These are phyloP conservation scores for Platichthys flesus DNA, from an alignment of 2,113 vertebrate species.

Conservation along the genomic window DNA sequence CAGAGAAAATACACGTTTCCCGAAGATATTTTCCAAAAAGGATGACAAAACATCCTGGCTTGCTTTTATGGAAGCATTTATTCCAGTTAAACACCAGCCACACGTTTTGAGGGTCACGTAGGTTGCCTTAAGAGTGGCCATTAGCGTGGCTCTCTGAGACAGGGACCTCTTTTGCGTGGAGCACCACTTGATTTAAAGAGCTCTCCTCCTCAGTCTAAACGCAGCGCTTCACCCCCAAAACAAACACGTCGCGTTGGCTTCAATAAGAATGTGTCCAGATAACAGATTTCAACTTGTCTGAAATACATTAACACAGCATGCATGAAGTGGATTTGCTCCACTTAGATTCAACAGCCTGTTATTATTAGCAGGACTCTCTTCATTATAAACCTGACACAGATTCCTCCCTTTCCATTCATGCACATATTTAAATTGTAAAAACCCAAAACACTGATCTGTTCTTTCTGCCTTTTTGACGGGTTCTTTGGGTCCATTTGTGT, in stretches of 20 bases:
- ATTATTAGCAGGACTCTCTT: slow-evolving; percentile 39
- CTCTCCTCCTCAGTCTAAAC: slow-evolving; percentile 42
- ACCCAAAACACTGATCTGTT: not conserved
- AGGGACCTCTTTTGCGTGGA: slow-evolving; percentile 37
- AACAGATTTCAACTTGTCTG: slow-evolving; percentile 33
- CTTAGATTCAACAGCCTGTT: slow-evolving; percentile 19
- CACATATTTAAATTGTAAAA: slow-evolving; percentile 7
- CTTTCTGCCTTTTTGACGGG: not conserved
- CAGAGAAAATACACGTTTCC: slow-evolving; percentile 65
- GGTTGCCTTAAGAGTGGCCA: slow-evolving; percentile 69
- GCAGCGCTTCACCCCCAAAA: slow-evolving; percentile 34
- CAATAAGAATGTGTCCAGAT: slow-evolving; percentile 63
- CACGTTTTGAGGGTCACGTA: slow-evolving; percentile 70
- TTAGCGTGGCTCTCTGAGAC: slow-evolving; percentile 68
- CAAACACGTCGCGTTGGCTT: slow-evolving; percentile 62
- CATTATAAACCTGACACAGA: not conserved
- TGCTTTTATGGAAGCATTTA: slow-evolving; percentile 79
- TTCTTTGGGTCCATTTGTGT: slow-evolving; percentile 33
- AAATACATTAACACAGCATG: slow-evolving; percentile 50
- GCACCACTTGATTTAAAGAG: slow-evolving; percentile 53
- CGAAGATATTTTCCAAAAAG: slow-evolving; percentile 39
- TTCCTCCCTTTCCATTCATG: slow-evolving; percentile 7
- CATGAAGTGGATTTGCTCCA: slow-evolving; percentile 20
- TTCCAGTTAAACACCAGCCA: slow-evolving; percentile 72
- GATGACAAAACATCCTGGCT: slow-evolving; percentile 59